Evolutionary conservation across 2,888 invertebrate genomes (phyloP).

Genomic region (Tupiocoris notatus): DNA sequence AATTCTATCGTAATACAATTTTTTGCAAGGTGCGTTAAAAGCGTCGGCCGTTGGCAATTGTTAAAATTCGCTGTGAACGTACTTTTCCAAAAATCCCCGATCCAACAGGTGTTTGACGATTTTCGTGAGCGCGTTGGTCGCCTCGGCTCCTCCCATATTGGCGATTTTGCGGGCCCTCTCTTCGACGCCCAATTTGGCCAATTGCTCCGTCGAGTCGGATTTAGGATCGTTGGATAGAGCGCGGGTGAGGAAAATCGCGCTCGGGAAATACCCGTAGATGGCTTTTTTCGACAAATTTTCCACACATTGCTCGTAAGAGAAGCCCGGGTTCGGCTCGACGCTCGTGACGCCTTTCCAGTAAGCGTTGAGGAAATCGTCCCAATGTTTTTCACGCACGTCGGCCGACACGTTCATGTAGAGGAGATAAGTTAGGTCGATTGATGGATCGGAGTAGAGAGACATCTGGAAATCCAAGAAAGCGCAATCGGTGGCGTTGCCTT

Average conservation of each 20-base stretch:
- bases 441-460: slow-evolving; percentile 52
- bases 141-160: slow-evolving; percentile 37
- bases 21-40: neutral
- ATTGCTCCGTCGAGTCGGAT: slow-evolving; percentile 20
- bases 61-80: slow-evolving; percentile 31
- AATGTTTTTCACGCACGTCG: slow-evolving; percentile 50
- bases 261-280: slow-evolving; percentile 37
- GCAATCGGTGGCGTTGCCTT: slow-evolving; percentile 51
- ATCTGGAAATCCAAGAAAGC: slow-evolving; percentile 54
- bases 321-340: slow-evolving; percentile 30
- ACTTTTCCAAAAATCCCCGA: slow-evolving; percentile 30
- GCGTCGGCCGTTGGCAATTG: neutral
- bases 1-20: too few species aligned
- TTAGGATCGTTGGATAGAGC: slow-evolving; percentile 25
- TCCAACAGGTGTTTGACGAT: slow-evolving; percentile 27
- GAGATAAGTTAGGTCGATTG: slow-evolving; percentile 53
- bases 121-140: slow-evolving; percentile 22
- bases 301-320: slow-evolving; percentile 40
- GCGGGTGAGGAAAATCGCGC: slow-evolving; percentile 23
- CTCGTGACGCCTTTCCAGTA: slow-evolving; percentile 49
- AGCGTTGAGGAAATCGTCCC: slow-evolving; percentile 51
- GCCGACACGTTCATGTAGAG: slow-evolving; percentile 53
- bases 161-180: slow-evolving; percentile 20
- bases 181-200: slow-evolving; percentile 23
- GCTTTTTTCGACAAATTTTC: slow-evolving; percentile 43